Evolutionary conservation across 2,797 vertebrate species (phyloP).

Genomic region (Alca torda): DNA sequence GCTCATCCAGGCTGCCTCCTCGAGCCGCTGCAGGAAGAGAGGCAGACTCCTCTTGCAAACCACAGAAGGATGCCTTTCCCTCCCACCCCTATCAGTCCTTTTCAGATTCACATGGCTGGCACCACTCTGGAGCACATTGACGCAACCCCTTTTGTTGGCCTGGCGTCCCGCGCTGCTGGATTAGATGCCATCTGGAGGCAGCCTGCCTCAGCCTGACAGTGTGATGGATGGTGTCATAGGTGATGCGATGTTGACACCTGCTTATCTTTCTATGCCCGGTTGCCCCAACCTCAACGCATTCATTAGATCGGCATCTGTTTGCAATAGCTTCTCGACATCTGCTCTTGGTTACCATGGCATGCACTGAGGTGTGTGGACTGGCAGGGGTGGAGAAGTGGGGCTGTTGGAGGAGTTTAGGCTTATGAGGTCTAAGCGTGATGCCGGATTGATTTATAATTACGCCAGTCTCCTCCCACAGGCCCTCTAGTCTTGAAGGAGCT

Average conservation of each 20-base stretch:
- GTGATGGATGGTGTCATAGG: constrained; percentile 55
- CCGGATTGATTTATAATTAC: constrained; percentile 65
- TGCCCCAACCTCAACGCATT: constrained; percentile 4
- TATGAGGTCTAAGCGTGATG: neutral
- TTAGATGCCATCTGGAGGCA: constrained; percentile 31
- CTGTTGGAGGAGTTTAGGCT: constrained; percentile 50
- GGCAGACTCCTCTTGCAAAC: neutral
- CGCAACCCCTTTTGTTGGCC: neutral
- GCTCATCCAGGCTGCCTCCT: neutral
- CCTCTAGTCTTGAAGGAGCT: neutral
- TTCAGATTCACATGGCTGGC: neutral
- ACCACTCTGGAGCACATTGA: accelerated
- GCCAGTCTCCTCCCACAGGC: neutral
- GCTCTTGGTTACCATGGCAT: constrained; percentile 52
- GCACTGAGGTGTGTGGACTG: neutral
- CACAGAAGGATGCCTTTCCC: neutral
- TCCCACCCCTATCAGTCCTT: neutral
- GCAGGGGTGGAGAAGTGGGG: neutral
- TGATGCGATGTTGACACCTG: constrained; percentile 62
- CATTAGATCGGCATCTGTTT: constrained; percentile 71
- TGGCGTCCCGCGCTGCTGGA: neutral
- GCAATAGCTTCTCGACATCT: constrained; percentile 60
- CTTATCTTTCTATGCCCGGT: constrained; percentile 6
- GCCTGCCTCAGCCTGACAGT: neutral
- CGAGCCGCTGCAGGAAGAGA: neutral